Percentiles rank a stretch among this genome's conserved stretches.
Evolutionary conservation across 2,888 invertebrate species (phyloP).

Genomic region (Torymus auratus): DNA sequence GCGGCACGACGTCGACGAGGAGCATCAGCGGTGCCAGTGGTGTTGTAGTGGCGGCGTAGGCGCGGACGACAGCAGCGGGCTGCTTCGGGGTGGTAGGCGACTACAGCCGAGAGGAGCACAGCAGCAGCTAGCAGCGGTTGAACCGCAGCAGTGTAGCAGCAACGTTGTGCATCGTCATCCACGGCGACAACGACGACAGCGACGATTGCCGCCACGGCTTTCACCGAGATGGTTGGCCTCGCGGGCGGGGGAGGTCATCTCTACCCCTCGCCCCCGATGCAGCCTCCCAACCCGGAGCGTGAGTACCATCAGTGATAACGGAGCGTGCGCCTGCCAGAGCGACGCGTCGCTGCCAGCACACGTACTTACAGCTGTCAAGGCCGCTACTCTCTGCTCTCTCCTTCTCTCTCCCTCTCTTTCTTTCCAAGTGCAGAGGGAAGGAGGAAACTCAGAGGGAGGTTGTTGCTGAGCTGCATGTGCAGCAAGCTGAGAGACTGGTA

Average conservation of each 20-base stretch:
- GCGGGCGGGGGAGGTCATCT: slow-evolving; percentile 80
- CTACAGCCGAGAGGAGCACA: background rate
- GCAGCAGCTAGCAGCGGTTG: slow-evolving; percentile 6
- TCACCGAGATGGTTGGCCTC: slow-evolving; percentile 80
- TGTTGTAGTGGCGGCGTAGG: background rate
- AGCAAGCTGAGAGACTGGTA: background rate
- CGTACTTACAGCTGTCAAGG: no score
- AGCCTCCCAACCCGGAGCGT: slow-evolving; percentile 80
- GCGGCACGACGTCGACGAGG: background rate
- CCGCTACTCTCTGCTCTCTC: no score
- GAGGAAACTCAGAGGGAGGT: no score
- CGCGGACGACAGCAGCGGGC: no score
- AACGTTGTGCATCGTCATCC: background rate
- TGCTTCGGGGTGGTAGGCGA: no score
- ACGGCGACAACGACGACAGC: slow-evolving; percentile 49
- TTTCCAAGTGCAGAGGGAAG: no score
- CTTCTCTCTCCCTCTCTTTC: no score
- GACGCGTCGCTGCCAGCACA: background rate
- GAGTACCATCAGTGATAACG: slow-evolving; percentile 65
- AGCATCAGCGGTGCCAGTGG: background rate
- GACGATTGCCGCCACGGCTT: slow-evolving; percentile 74
- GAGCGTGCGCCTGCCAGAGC: background rate
- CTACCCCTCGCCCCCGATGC: slow-evolving; percentile 79
- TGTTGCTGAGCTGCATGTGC: background rate
- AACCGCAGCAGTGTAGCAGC: slow-evolving; percentile 11